Conservation (phyloP, 2,888 invertebrate genomes). For the Thereva nobilitata region DNA sequence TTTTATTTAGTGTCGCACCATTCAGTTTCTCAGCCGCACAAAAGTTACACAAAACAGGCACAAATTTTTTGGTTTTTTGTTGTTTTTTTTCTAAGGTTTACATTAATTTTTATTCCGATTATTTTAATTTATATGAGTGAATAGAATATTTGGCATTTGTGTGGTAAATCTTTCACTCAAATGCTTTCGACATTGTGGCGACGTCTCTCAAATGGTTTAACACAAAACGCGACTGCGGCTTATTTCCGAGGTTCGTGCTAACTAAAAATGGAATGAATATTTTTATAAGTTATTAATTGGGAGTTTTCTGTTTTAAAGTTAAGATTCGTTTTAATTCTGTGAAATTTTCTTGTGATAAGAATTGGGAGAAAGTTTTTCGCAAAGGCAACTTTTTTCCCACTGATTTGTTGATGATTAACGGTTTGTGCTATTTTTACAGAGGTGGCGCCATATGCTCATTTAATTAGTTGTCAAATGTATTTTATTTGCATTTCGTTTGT, state of each 20-base stretch:
- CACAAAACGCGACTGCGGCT: conserved; percentile 65
- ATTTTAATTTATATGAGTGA: conserved; percentile 8
- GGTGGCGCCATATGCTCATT: conserved; percentile 11
- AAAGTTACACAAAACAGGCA: too few species aligned
- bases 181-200: conserved; percentile 65
- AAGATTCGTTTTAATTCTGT: too few species aligned
- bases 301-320: too few species aligned
- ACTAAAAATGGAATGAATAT: not conserved
- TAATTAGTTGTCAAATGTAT: not conserved
- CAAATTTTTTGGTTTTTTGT: too few species aligned
- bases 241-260: conserved; percentile 66
- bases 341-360: not conserved
- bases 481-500: too few species aligned
- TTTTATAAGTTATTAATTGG: too few species aligned
- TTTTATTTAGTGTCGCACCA: too few species aligned
- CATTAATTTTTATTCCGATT: not conserved
- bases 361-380: not conserved
- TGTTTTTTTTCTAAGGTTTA: conserved; percentile 6
- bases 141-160: conserved; percentile 15
- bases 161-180: conserved; percentile 30
- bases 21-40: too few species aligned
- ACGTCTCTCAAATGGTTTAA: conserved; percentile 64
- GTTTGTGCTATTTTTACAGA: conserved; percentile 17
- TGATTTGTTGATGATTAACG: conserved; percentile 8
- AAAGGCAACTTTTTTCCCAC: not conserved